Conservation (phyloP, 2,888 invertebrate genomes). For the Mycalesis mineus region DNA sequence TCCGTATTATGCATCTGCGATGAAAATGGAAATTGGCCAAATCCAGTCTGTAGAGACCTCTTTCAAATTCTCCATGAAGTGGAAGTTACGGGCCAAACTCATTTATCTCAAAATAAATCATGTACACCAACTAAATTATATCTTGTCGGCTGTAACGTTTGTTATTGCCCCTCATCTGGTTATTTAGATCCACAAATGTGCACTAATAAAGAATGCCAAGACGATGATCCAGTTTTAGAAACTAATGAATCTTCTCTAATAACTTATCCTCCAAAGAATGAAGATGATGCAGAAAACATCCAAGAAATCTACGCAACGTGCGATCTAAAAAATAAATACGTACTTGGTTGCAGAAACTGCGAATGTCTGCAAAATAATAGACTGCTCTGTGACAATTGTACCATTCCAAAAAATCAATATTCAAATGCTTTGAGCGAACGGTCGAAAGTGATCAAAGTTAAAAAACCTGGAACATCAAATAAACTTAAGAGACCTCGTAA, state of each 20-base stretch:
- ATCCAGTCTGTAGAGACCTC: conserved; percentile 56
- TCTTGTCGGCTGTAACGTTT: conserved; percentile 58
- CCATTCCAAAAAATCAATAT: conserved; percentile 21
- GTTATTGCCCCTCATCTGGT: conserved; percentile 49
- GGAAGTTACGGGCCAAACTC: conserved; percentile 33
- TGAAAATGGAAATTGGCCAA: conserved; percentile 64
- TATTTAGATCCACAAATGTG: conserved; percentile 45
- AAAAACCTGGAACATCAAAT: not conserved
- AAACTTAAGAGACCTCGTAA: not conserved
- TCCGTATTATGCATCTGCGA: conserved; percentile 54
- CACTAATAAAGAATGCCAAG: conserved; percentile 46
- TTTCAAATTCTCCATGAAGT: conserved; percentile 54
- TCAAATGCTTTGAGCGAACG: not conserved
- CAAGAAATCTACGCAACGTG: conserved; percentile 59
- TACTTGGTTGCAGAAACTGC: conserved; percentile 74
- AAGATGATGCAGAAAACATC: conserved; percentile 19
- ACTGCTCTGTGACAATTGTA: conserved; percentile 62
- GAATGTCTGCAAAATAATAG: conserved; percentile 67
- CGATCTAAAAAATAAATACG: conserved; percentile 53
- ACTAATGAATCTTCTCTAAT: not conserved
- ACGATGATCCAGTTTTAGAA: conserved; percentile 35
- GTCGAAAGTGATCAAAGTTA: not conserved
- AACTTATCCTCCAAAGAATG: not conserved
- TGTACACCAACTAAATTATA: conserved; percentile 51
- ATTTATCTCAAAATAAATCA: conserved; percentile 31